Base-by-base conservation (phyloP, 2,113 vertebrate genomes). In the Brachyhypopomus occidentalis region DNA sequence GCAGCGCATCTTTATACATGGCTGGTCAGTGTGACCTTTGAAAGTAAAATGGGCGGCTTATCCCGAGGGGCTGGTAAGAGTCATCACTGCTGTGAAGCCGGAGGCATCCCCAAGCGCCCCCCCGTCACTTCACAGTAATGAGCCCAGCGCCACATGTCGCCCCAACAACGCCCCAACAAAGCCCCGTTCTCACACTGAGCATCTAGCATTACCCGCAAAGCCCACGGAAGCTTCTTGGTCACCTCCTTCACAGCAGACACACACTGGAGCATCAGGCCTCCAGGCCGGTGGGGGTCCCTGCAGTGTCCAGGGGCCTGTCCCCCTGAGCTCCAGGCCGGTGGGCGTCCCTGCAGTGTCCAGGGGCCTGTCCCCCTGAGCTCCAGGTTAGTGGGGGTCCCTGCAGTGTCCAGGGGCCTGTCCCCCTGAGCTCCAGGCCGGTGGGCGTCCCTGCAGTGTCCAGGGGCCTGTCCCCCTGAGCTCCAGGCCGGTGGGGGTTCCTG, bases 11-110 rank as follows among this genome's bases (percentile, higher is more conserved):
- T 52, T 52, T 52, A 52, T 84, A 85, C 86, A 85, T 92, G 90
- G 89, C 90, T 91, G 91, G 88, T 89, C 89, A 89, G 88, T 79
- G 80, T 90, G 92, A 91, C 91, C 90, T 92, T 91, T 91, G 84
- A 90, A 90, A 92, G 92, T 90, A 90, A 87, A 90, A 87, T 85
- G 88, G 85, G 89, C 88, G 87, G 84, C 73, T 83, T 88, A 84
- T 89, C 89, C 88, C 86, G 72, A 89, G 86, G 87, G 86, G 78
- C 84, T 86, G 88, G 88, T 87, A 83, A 89, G 88, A 86, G 85
- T 86, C 85, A 89, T 89, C 4, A 79, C 92, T 89, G 91, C 89
- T 89, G 85, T 88, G 87, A 88, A 89, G 87, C 90, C 90, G 87
- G 90, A 90, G 90, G 41, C 41, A 45, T 6, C 5, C 41, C 41